These are phyloP conservation scores for Urocolius indicus DNA, from an alignment of 2,113 vertebrate species.

Conservation along the genomic window DNA sequence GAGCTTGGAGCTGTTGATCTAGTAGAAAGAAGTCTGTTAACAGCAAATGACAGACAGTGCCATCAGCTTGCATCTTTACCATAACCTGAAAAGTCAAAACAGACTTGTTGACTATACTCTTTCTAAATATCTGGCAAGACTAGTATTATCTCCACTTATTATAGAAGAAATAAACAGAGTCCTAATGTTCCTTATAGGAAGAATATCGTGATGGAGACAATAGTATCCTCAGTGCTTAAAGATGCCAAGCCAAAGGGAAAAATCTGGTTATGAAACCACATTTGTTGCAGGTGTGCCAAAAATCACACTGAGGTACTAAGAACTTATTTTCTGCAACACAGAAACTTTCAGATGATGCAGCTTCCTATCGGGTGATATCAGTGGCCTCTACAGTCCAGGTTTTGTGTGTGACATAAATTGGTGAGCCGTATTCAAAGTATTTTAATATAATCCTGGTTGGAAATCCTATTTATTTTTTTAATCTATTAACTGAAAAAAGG, in stretches of 20 bases:
- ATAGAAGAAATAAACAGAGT: not conserved
- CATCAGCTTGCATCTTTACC: not conserved
- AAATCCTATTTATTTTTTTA: not conserved
- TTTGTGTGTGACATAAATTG: not conserved
- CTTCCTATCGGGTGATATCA: not conserved
- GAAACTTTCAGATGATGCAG: not conserved
- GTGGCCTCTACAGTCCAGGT: not conserved
- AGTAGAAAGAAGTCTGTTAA: not conserved
- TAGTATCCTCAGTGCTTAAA: not conserved
- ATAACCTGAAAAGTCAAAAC: conserved; percentile 15
- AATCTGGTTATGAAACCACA: not conserved
- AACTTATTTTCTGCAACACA: not conserved
- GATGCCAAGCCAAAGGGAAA: not conserved
- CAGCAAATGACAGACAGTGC: conserved; percentile 23
- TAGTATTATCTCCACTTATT: not conserved
- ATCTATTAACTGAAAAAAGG: not conserved
- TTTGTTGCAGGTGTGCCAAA: not conserved
- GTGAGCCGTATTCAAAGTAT: not conserved
- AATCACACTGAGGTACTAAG: not conserved
- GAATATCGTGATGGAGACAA: not conserved
- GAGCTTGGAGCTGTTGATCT: not conserved
- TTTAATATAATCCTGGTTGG: not conserved
- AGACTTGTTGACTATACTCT: not conserved
- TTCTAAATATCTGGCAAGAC: conserved; percentile 2
- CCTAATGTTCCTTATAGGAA: not conserved